Conservation (phyloP, 2,888 invertebrate species). For the Cremastobaeus sp. region DNA sequence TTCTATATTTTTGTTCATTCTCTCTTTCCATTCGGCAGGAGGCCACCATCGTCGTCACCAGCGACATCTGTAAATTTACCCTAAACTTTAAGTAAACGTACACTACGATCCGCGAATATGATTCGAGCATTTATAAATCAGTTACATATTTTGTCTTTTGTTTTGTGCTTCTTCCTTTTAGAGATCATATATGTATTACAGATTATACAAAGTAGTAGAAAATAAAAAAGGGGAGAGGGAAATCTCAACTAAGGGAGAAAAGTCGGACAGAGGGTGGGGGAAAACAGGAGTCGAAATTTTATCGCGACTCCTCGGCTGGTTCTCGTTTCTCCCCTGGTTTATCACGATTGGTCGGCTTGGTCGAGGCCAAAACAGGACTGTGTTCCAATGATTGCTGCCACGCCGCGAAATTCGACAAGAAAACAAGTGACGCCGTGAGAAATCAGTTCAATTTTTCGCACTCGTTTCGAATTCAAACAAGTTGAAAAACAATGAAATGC, state of each 20-base stretch:
- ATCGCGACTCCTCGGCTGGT: too few relatives aligned
- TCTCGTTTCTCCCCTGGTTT: too few relatives aligned
- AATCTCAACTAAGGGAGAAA: too few relatives aligned
- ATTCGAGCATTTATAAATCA: slow-evolving; percentile 76
- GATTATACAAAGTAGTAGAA: slow-evolving; percentile 78
- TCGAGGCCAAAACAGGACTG: slow-evolving; percentile 29
- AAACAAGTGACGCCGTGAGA: too few relatives aligned
- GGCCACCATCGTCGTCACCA: slow-evolving; percentile 38
- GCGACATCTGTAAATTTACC: slow-evolving; percentile 50
- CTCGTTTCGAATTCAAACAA: too few relatives aligned
- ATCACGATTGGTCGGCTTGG: slow-evolving; percentile 8
- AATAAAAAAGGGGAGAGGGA: slow-evolving; percentile 72
- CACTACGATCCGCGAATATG: slow-evolving; percentile 68
- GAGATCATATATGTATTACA: slow-evolving; percentile 76
- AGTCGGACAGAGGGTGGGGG: slow-evolving; percentile 11
- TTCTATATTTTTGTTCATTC: too few relatives aligned
- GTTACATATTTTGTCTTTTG: slow-evolving; percentile 68
- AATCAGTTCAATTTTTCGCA: background rate
- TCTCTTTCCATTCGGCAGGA: slow-evolving; percentile 28
- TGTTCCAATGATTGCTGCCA: slow-evolving; percentile 56
- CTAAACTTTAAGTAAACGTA: slow-evolving; percentile 67
- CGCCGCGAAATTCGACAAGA: slow-evolving; percentile 13
- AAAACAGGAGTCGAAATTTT: too few relatives aligned
- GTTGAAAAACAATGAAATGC: too few relatives aligned
- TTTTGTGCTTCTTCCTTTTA: slow-evolving; percentile 76